Percentiles rank a stretch among this genome's conserved stretches.
These are phyloP conservation scores for Venustaconcha ellipsiformis DNA, from an alignment of 1,140 invertebrate species.

Conservation along the genomic window DNA sequence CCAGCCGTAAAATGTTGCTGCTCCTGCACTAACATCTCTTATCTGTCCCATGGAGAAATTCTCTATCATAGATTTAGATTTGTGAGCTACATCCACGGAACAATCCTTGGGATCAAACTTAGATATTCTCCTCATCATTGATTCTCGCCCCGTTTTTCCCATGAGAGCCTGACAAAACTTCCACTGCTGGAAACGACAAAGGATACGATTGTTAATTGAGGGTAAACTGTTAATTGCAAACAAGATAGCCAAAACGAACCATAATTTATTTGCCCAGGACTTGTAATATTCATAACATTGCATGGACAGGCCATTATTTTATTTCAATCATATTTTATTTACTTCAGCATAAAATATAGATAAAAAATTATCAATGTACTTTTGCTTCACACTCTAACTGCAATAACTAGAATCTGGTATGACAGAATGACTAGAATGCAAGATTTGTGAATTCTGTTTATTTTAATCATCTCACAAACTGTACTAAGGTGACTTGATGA, in stretches of 20 bases:
- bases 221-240: background rate
- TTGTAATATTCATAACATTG: no score
- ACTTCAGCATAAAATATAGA: no score
- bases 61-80: conserved; percentile 45
- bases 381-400: no score
- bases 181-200: conserved; percentile 53
- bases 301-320: no score
- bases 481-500: no score
- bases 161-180: conserved; percentile 49
- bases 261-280: no score
- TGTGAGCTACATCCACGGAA: conserved; percentile 41
- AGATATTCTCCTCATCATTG: conserved; percentile 59
- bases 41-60: conserved; percentile 53
- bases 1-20: conserved; percentile 65
- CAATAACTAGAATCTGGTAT: no score
- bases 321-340: no score
- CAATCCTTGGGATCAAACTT: conserved; percentile 56
- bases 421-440: no score
- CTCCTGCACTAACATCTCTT: conserved; percentile 57
- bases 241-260: background rate
- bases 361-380: no score
- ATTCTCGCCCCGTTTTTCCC: conserved; percentile 59
- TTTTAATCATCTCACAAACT: no score
- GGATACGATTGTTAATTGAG: background rate
- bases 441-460: no score